A percentile compares a stretch with the other conserved stretches of the same genome.
These are phyloP conservation scores for Bufotes viridis DNA, from an alignment of 2,797 vertebrate genomes.

Conservation along the genomic window DNA sequence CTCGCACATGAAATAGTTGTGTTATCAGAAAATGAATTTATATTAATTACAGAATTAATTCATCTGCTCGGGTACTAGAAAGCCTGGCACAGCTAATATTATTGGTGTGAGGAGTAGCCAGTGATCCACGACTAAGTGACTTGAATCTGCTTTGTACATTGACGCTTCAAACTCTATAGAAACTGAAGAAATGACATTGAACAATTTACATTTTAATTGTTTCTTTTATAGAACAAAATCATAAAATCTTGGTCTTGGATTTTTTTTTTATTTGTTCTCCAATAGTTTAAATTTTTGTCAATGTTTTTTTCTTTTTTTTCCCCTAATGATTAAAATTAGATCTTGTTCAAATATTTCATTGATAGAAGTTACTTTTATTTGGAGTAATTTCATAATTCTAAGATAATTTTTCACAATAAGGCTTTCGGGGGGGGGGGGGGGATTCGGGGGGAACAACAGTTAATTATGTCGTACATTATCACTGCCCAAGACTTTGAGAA, in stretches of 20 bases:
- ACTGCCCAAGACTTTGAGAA: slow-evolving; percentile 7
- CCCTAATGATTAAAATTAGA: slow-evolving; percentile 1
- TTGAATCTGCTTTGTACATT: slow-evolving; percentile 47
- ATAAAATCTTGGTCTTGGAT: slow-evolving; percentile 36
- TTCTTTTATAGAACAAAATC: slow-evolving; percentile 40
- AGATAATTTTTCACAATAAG: slow-evolving; percentile 4
- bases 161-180: slow-evolving; percentile 34
- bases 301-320: not conserved
- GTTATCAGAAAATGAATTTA: slow-evolving; percentile 60
- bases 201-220: slow-evolving; percentile 58
- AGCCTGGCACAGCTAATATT: slow-evolving; percentile 54
- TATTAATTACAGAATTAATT: slow-evolving; percentile 64
- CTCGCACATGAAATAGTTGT: slow-evolving; percentile 57
- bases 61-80: slow-evolving; percentile 48
- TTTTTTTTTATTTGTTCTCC: slow-evolving; percentile 22
- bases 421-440: not conserved
- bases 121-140: slow-evolving; percentile 52
- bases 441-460: slow-evolving; percentile 12
- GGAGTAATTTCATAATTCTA: not conserved
- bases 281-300: not conserved
- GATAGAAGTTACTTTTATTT: slow-evolving; percentile 1
- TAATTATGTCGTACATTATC: not conserved
- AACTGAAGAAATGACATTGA: slow-evolving; percentile 38
- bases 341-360: slow-evolving; percentile 16
- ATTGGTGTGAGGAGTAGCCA: slow-evolving; percentile 36